Conservation (phyloP, 2,888 invertebrate species). For the Dynastes maya region DNA sequence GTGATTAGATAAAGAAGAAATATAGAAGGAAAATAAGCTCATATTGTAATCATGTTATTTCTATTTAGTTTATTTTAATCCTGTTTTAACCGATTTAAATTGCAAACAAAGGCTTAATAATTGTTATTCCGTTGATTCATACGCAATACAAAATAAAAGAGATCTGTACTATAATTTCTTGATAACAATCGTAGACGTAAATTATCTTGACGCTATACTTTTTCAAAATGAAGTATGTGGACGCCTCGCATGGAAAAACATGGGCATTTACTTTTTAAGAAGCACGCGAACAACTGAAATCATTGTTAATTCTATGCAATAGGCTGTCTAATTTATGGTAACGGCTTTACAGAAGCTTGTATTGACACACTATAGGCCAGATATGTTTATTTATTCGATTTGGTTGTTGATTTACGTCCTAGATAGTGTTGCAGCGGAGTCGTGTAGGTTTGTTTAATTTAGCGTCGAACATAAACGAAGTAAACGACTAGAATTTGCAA, state of each 20-base stretch:
- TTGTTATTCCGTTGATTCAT: too few relatives aligned
- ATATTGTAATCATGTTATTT: too few relatives aligned
- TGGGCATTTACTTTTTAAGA: constrained; percentile 9
- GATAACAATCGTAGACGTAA: neutral
- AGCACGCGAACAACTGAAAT: constrained; percentile 11
- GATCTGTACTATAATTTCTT: neutral
- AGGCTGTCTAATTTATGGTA: constrained; percentile 27
- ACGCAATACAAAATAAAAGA: too few relatives aligned
- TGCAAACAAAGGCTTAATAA: too few relatives aligned
- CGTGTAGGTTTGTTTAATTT: constrained; percentile 17
- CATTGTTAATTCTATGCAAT: constrained; percentile 14
- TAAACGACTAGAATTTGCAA: constrained; percentile 5
- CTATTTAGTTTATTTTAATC: too few relatives aligned
- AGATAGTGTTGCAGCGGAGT: constrained; percentile 10
- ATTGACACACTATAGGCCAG: constrained; percentile 25
- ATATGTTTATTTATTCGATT: constrained; percentile 28
- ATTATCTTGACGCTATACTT: constrained; percentile 13
- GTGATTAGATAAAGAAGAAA: too few relatives aligned
- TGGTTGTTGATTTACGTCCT: constrained; percentile 15
- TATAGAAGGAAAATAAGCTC: too few relatives aligned
- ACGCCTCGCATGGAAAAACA: constrained; percentile 1
- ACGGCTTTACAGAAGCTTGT: constrained; percentile 35
- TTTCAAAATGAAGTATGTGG: constrained; percentile 11
- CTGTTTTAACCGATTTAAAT: too few relatives aligned
- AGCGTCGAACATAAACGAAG: constrained; percentile 7